phyloP scores from a whole-genome alignment of 1,140 invertebrate genomes.

The Brachionus rubens region DNA sequence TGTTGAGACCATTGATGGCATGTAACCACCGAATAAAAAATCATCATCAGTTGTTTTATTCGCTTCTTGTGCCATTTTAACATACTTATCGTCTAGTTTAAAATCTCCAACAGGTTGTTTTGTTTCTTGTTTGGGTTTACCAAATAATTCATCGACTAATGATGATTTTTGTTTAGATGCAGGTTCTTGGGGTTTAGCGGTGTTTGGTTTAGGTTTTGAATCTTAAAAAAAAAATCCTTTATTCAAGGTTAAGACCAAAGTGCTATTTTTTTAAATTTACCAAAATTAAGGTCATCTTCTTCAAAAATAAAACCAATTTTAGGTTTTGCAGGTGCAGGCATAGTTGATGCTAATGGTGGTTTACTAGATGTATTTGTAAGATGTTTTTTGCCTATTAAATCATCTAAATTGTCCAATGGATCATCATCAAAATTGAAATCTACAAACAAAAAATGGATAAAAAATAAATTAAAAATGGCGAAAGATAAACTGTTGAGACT shows the following conservation, averaged over 20 bases:
- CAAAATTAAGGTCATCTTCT: not conserved
- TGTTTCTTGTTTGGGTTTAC: not conserved
- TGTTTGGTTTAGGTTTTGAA: not conserved
- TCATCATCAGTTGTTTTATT: conserved; percentile 6
- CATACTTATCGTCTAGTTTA: not conserved
- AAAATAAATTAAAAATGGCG: not conserved
- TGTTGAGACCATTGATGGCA: conserved; percentile 3
- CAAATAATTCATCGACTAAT: conserved; percentile 26
- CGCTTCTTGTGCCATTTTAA: not conserved
- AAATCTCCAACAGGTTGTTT: not conserved
- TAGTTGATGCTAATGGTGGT: conserved; percentile 12
- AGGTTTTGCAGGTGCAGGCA: conserved; percentile 1
- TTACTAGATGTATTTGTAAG: not conserved
- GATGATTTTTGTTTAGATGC: conserved; percentile 3
- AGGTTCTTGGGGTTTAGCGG: not conserved
- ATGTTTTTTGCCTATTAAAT: conserved; percentile 8
- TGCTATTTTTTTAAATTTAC: too few species aligned
- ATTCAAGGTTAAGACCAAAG: too few species aligned
- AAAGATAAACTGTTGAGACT: too few species aligned
- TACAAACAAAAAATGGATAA: not conserved
- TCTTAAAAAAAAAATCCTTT: not conserved
- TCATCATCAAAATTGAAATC: conserved; percentile 19
- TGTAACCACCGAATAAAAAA: conserved; percentile 35
- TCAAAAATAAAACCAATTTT: conserved; percentile 32
- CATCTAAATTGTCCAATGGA: conserved; percentile 10